Evolutionary conservation across 2,113 vertebrate genomes (phyloP), one percentile per base, ranked within the genome.

Genomic region (Scophthalmus maximus): DNA sequence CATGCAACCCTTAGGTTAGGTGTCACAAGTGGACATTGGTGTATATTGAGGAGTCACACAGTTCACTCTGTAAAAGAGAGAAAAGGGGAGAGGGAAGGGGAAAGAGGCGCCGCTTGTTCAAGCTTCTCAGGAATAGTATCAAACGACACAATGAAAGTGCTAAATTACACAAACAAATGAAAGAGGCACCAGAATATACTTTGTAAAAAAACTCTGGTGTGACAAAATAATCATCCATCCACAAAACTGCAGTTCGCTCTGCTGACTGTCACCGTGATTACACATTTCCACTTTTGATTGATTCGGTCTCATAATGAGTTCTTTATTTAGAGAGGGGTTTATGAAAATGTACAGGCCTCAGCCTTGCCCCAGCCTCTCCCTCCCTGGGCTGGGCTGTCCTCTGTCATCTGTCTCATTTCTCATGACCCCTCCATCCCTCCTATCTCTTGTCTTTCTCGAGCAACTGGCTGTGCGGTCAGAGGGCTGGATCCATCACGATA

Each of bases 71-170:
- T 53, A 36, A 36, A 79, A 62, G 57, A 94, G 92, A 34, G 70
- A 86, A 91, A 87, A 89, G 87, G 91, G 89, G 91, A 94, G 93
- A 89, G 91, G 91, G 11, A 59, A 92, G 89, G 12, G 57, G 89
- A 91, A 91, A 91, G 94, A 91, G 79, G 82, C 88, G 27, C 22
- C 83, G 92, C 91, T 91, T 92, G 89, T 92, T 58, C 30, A 40
- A 40, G 36, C 36, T 17, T 40, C 36, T 15, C 36, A 15, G 36
- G 36, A 15, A 15, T 40, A 17, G 36, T 17, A 4, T 40, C 36
- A 40, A 38, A 38, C 36, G 15, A 38, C 15, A 17, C 15, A 12
- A 18, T 44, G 6, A n/a, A 42, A 47, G 17, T 22, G 6, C 18
- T 47, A 9, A 22, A 44, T 4, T 6, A 44, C 40, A 44, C 40